Evolutionary conservation across 2,797 vertebrate genomes (phyloP).

Genomic region (Lophotriccus pileatus): DNA sequence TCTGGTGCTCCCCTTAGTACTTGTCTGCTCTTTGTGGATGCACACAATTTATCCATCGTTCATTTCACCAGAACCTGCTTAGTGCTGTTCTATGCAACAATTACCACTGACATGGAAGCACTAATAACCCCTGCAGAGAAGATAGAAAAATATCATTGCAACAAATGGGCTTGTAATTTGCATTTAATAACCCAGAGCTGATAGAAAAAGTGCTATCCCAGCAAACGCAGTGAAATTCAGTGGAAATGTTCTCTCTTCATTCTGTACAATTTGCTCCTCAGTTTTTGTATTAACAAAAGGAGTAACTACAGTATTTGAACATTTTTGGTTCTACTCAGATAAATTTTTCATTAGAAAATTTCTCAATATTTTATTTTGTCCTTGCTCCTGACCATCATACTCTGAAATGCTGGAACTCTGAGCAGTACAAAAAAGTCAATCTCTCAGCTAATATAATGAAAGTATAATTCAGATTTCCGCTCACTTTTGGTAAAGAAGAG

Average conservation of each 20-base stretch:
- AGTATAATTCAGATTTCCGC: not conserved
- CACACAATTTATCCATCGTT: not conserved
- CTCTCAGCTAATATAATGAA: not conserved
- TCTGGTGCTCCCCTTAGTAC: not conserved
- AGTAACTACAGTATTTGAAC: not conserved
- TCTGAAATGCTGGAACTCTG: not conserved
- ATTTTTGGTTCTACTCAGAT: not conserved
- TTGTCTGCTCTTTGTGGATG: not conserved
- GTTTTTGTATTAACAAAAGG: not conserved
- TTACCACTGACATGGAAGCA: not conserved
- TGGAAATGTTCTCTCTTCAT: not conserved
- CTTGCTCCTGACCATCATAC: not conserved
- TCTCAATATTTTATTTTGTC: not conserved
- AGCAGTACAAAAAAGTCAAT: not conserved
- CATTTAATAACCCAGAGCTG: not conserved
- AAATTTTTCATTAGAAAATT: not conserved
- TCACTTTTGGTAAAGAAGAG: not conserved
- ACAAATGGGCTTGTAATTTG: not conserved
- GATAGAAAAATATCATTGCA: not conserved
- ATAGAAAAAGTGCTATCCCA: not conserved
- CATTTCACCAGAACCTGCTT: not conserved
- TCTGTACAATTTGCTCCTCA: not conserved
- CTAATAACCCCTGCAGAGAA: not conserved
- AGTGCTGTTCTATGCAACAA: not conserved
- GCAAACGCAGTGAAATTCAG: not conserved